Conservation (phyloP, 2,113 vertebrate genomes). For the Puma concolor region DNA sequence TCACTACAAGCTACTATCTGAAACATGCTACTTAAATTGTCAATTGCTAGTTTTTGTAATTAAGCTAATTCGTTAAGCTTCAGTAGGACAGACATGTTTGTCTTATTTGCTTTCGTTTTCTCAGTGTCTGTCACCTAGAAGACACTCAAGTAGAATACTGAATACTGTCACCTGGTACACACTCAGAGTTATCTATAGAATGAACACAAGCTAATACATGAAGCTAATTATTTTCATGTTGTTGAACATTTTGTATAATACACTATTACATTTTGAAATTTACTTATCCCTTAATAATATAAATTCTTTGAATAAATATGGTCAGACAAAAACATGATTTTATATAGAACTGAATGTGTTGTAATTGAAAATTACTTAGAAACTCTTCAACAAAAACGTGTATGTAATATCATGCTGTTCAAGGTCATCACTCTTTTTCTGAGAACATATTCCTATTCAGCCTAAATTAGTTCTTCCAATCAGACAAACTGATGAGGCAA, state of each 20-base stretch:
- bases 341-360: background rate
- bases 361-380: background rate
- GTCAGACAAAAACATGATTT: background rate
- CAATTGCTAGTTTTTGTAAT: background rate
- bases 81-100: background rate
- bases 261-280: background rate
- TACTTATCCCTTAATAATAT: background rate
- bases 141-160: background rate
- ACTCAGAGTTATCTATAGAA: background rate
- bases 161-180: background rate
- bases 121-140: background rate
- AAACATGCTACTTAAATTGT: background rate
- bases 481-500: slow-evolving; percentile 1
- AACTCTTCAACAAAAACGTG: background rate
- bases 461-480: slow-evolving; percentile 57
- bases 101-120: background rate
- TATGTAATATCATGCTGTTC: background rate
- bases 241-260: background rate
- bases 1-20: background rate
- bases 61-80: background rate
- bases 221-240: background rate
- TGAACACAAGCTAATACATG: background rate
- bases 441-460: background rate
- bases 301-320: background rate
- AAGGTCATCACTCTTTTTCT: background rate